phyloP scores from a whole-genome alignment of 2,113 vertebrate genomes.

The Brachyhypopomus gauderio region DNA sequence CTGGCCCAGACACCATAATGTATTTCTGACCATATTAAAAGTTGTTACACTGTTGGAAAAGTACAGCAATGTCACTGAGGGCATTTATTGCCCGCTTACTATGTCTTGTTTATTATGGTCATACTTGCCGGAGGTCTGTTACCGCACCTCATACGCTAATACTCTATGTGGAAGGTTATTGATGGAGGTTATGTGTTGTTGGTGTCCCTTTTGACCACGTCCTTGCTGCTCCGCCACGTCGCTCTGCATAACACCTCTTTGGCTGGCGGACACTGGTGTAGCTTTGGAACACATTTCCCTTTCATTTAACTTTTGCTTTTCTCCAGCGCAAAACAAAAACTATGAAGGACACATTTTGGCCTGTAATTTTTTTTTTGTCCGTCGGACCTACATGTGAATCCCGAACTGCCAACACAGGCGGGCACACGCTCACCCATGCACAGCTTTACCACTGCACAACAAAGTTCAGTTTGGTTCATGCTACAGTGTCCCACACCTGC shows the following conservation, averaged over 20 bases:
- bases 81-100: no score
- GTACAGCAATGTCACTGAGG: no score
- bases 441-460: background rate
- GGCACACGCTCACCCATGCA: slow-evolving; percentile 7
- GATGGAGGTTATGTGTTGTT: no score
- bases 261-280: slow-evolving; percentile 52
- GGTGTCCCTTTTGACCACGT: no score
- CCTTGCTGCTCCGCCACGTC: no score
- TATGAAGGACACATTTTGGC: slow-evolving; percentile 21
- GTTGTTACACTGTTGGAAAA: no score
- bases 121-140: background rate
- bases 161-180: background rate
- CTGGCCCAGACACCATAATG: no score
- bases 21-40: no score
- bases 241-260: slow-evolving; percentile 11
- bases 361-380: slow-evolving; percentile 4
- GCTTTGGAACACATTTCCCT: slow-evolving; percentile 63
- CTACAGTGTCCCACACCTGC: slow-evolving; percentile 15
- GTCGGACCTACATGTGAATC: background rate
- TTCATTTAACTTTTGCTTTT: slow-evolving; percentile 65
- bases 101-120: background rate
- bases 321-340: slow-evolving; percentile 49
- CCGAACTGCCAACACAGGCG: background rate
- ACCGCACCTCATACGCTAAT: background rate
- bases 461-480: background rate